Evolutionary conservation across 2,113 vertebrate species (phyloP).

Genomic region (Pomatostomus ruficeps): DNA sequence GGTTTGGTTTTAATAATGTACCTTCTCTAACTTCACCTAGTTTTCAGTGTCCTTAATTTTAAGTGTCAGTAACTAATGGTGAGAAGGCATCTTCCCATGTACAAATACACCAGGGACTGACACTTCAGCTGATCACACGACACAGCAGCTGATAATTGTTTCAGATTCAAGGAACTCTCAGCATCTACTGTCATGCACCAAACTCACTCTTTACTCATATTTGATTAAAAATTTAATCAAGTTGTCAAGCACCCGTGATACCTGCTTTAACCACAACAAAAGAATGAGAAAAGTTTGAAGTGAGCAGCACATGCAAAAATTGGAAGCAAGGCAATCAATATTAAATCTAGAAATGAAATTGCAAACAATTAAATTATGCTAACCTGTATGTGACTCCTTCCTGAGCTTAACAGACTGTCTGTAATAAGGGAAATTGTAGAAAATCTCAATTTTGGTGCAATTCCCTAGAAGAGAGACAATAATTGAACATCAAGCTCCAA

Average conservation of each 20-base stretch:
- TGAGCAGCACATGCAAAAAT: conserved; percentile 9
- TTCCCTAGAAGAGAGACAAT: conserved; percentile 79
- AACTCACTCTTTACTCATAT: conserved; percentile 26
- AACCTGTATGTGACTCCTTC: conserved; percentile 76
- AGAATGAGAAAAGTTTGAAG: conserved; percentile 37
- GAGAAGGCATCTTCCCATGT: not conserved
- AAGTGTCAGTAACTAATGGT: not conserved
- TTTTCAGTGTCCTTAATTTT: conserved; percentile 46
- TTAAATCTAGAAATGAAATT: conserved; percentile 52
- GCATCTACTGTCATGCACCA: not conserved
- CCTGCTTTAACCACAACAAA: conserved; percentile 39
- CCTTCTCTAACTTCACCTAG: not conserved
- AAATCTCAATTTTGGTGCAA: conserved; percentile 91
- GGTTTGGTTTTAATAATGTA: not conserved
- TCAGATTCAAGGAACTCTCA: conserved; percentile 43
- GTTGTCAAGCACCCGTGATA: conserved; percentile 41
- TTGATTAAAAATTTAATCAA: conserved; percentile 62
- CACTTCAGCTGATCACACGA: conserved; percentile 21
- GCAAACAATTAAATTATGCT: conserved; percentile 57
- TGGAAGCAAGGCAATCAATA: conserved; percentile 20
- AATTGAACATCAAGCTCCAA: conserved; percentile 68
- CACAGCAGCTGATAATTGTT: conserved; percentile 22
- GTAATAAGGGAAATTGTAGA: conserved; percentile 86
- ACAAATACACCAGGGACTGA: not conserved
- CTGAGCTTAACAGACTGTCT: conserved; percentile 77